Evolutionary conservation across 2,888 invertebrate species (phyloP).

Genomic region (Dromius quadrimaculatus): DNA sequence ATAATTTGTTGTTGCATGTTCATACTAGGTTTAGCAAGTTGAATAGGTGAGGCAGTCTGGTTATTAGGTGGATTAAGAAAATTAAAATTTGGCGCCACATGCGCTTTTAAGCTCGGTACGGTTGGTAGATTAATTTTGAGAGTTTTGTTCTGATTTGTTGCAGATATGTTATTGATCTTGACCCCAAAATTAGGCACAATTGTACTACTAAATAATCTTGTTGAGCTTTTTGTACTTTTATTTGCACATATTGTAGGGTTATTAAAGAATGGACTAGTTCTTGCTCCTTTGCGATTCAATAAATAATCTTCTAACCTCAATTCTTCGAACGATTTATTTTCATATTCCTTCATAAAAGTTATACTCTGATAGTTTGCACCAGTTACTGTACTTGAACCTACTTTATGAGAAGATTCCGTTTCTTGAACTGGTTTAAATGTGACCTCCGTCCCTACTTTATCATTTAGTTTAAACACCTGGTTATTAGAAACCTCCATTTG

Average conservation of each 20-base stretch:
- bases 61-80: too few species aligned
- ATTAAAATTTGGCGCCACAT: too few species aligned
- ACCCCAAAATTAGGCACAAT: too few species aligned
- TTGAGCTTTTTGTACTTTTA: neutral
- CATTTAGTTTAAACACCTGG: neutral
- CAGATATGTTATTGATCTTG: too few species aligned
- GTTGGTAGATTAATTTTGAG: too few species aligned
- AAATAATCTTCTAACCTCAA: constrained; percentile 93
- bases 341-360: constrained; percentile 99
- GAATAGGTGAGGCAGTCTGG: too few species aligned
- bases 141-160: too few species aligned
- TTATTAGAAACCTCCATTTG: neutral
- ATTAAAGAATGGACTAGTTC: constrained; percentile 1
- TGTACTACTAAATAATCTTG: too few species aligned
- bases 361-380: constrained; percentile 96
- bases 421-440: constrained; percentile 91
- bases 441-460: constrained; percentile 77
- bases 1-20: constrained; percentile 80
- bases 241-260: constrained; percentile 50
- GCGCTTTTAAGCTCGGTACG: too few species aligned
- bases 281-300: constrained; percentile 86
- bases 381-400: constrained; percentile 85
- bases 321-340: constrained; percentile 94
- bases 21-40: too few species aligned
- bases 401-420: constrained; percentile 91